Evolutionary conservation across 2,113 vertebrate genomes (phyloP), one percentile per base, ranked within the genome.

Genomic region (Apteryx owenii): DNA sequence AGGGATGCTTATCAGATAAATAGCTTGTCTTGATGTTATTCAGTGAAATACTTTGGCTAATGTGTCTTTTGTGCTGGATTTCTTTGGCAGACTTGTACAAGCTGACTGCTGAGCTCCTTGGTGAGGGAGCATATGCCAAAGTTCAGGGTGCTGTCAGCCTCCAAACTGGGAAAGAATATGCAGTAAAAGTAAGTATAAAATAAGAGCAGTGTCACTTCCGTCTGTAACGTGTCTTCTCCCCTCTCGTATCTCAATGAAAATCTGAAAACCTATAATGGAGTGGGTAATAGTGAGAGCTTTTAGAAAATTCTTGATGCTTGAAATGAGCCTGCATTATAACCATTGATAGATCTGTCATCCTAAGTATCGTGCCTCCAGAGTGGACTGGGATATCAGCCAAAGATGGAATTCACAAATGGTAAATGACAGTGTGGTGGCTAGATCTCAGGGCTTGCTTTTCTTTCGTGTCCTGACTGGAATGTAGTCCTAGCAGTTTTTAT

Each of bases 71-170:
- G 21, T 97, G 60, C 14, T 93, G 90, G 18, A 7, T 97, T 96
- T 97, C 92, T 87, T 88, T 84, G 83, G 60, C 97, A 99, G 99
- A 99, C 95, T 96, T 99, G 68, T 99, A 99, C 97, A 99, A 98
- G 94, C 97, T 99, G 96, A 99, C 99, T 21, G 98, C 99, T 54
- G 99, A 99, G 96, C 96, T 99, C 61, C 99, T 99, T 75, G 99
- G 99, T 87, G 99, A 99, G 91, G 99, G 99, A 53, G 98, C 99
- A 19, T 99, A 99, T 93, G 99, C 99, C 91, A 99, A 99, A 98
- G 99, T 99, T 89, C 99, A 99, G 96, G 99, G 99, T 94, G 99
- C 99, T 66, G 96, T 99, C 93, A 99, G 98, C 92, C 98, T 99
- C 84, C 99, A 99, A 81, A 99, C 98, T 87, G 99, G 99, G 83